These are phyloP conservation scores for Heliconius eleuchia DNA, from an alignment of 1,140 invertebrate species.

Conservation along the genomic window DNA sequence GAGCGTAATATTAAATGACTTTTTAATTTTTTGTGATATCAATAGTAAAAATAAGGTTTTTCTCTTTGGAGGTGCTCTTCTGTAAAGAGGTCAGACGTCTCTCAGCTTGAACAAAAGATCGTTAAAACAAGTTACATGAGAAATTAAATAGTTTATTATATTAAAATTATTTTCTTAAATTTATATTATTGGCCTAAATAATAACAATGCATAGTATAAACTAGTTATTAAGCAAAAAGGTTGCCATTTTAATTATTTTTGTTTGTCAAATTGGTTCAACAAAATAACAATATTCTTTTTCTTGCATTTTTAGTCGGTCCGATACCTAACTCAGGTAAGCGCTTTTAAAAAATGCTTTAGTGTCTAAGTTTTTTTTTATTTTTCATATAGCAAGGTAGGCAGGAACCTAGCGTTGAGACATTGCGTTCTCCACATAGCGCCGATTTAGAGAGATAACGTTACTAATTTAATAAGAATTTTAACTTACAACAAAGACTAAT, in stretches of 20 bases:
- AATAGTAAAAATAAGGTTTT: too few species aligned
- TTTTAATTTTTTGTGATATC: too few species aligned
- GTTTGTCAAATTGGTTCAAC: background rate
- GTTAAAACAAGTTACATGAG: too few species aligned
- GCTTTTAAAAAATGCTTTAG: background rate
- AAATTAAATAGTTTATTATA: too few species aligned
- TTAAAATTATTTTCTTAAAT: too few species aligned
- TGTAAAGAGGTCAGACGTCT: too few species aligned
- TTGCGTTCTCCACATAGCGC: background rate
- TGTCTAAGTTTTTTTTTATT: too few species aligned
- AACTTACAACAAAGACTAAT: background rate
- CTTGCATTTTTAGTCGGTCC: slow-evolving; percentile 14
- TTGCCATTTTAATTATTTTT: background rate
- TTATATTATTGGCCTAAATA: too few species aligned
- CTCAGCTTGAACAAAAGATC: too few species aligned
- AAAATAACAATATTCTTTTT: slow-evolving; percentile 6
- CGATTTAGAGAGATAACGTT: background rate
- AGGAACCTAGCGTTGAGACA: background rate
- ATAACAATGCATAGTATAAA: background rate
- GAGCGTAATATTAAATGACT: too few species aligned
- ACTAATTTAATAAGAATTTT: background rate
- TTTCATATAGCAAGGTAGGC: background rate
- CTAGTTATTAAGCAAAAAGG: background rate
- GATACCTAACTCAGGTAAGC: slow-evolving; percentile 5
- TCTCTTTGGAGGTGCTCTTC: too few species aligned